These are phyloP conservation scores for Xiphorhynchus erythropygius DNA, from an alignment of 2,797 vertebrate species.

Conservation along the genomic window DNA sequence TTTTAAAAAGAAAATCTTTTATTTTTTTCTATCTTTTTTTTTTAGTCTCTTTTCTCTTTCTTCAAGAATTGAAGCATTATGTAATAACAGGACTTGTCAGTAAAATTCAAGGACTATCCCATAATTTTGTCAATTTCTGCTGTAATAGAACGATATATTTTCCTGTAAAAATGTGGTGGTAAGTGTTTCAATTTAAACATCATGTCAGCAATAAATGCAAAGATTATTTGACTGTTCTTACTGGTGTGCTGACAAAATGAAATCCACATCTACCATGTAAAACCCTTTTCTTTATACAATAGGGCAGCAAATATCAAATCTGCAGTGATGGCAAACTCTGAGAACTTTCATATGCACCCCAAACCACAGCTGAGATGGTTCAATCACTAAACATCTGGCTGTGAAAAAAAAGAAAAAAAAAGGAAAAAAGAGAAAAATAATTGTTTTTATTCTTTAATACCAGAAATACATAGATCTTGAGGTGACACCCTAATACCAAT, in stretches of 20 bases:
- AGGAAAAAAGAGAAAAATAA: neutral
- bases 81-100: neutral
- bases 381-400: rapidly evolving
- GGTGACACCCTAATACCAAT: rapidly evolving
- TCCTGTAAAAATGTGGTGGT: neutral
- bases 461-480: neutral
- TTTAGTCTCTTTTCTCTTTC: neutral
- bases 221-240: neutral
- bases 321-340: neutral
- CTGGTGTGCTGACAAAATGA: neutral
- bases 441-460: neutral
- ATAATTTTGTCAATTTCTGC: neutral
- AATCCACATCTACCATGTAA: neutral
- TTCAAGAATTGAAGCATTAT: neutral
- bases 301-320: neutral
- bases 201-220: neutral
- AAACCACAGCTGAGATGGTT: neutral
- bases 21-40: neutral
- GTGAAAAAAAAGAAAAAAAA: neutral
- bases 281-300: neutral
- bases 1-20: neutral
- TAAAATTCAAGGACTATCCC: neutral
- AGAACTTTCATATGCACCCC: neutral
- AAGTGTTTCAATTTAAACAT: neutral
- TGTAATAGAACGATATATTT: neutral